A percentile compares a stretch with the other conserved stretches of the same genome.
Evolutionary conservation across 2,113 vertebrate genomes (phyloP).

Genomic region (Sceloporus tristichus): DNA sequence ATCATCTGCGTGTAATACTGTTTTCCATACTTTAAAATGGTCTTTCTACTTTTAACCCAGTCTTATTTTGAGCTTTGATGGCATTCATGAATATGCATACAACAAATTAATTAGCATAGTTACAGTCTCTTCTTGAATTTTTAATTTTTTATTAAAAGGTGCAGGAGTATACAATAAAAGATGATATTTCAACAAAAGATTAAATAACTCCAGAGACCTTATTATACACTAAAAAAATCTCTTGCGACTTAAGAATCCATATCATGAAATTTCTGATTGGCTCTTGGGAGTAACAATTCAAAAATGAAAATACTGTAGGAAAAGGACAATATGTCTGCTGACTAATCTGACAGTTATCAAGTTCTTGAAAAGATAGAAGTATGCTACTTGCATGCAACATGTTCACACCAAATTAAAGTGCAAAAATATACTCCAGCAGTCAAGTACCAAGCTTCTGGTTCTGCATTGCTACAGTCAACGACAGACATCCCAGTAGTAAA

Average conservation of each 20-base stretch:
- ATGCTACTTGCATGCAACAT: neutral
- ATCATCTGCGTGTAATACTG: no score
- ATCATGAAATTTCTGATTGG: constrained; percentile 18
- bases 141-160: neutral
- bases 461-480: neutral
- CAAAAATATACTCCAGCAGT: neutral
- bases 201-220: constrained; percentile 12
- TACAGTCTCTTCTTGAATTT: neutral
- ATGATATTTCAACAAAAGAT: neutral
- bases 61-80: neutral
- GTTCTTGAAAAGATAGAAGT: neutral
- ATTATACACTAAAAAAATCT: constrained; percentile 20
- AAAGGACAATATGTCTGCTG: neutral
- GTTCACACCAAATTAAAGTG: neutral
- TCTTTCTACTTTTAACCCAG: neutral
- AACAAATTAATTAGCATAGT: neutral
- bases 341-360: neutral
- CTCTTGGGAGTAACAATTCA: neutral
- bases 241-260: neutral
- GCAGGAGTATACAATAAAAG: neutral
- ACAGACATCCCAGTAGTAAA: neutral
- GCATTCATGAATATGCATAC: neutral
- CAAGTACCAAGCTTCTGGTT: neutral
- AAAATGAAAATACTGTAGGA: neutral
- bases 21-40: no score